Conservation (phyloP, 2,888 invertebrate genomes). For the Siphlonurus alternatus region DNA sequence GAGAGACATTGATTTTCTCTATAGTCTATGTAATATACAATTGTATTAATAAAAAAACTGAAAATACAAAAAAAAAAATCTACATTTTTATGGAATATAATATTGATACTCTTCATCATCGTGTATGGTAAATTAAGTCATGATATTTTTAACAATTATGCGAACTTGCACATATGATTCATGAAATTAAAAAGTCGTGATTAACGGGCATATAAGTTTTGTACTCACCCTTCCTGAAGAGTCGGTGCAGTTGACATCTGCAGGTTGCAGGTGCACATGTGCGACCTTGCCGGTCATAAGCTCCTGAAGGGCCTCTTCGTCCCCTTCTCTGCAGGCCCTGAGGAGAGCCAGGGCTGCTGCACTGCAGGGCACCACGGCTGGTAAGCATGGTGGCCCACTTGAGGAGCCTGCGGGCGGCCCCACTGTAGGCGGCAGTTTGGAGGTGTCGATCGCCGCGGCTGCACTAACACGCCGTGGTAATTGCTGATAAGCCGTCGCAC, state of each 20-base stretch:
- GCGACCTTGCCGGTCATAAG: neutral
- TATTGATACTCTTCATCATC: no score
- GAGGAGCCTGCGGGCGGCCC: neutral
- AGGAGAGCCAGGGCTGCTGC: neutral
- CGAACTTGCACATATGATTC: no score
- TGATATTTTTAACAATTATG: no score
- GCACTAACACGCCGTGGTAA: neutral
- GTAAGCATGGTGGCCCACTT: neutral
- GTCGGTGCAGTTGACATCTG: neutral
- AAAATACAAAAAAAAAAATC: no score
- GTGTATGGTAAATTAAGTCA: no score
- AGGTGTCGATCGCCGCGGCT: neutral
- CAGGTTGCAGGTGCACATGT: neutral
- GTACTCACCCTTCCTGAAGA: neutral
- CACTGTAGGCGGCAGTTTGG: neutral
- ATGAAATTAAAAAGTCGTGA: no score
- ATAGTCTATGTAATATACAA: no score
- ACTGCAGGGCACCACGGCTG: neutral
- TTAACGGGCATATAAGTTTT: no score
- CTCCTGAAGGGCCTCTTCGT: neutral
- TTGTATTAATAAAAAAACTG: no score
- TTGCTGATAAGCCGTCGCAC: neutral
- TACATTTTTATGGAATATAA: no score
- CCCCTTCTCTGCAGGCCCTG: neutral
- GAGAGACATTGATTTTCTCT: no score